Base-by-base conservation (phyloP, 2,797 vertebrate genomes). In the Aeoliscus strigatus region DNA sequence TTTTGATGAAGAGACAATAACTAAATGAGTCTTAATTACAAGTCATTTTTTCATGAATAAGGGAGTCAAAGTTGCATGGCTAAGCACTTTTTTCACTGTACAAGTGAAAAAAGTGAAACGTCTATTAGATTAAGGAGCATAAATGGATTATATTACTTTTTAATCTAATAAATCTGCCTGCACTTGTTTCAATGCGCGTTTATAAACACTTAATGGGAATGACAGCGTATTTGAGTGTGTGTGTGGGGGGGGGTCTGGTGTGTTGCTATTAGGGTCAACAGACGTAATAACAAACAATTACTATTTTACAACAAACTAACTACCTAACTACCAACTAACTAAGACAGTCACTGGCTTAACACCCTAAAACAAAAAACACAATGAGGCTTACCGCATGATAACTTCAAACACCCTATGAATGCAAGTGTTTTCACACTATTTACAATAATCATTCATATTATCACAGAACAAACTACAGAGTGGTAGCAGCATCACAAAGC, bases 91-190 rank as follows among this genome's bases (percentile, higher is more conserved):
- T 59, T 18, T 58, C 37, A 44, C 11, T 5, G 18, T 59, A 74
- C 72, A 39, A 60, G 66, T 57, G 38, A n/a, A n/a, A n/a, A n/a
- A n/a, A n/a, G n/a, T n/a, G n/a, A n/a, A n/a, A n/a, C n/a, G 57
- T 33, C 51, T 64, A 71, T 81, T 79, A 77, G 71, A 82, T 85
- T 79, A 82, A 38, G 16, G 39, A 39, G 46, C 75, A 70, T 45
- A 75, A 83, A 82, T 81, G 54, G 77, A 54, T 67, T 78, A 60
- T 63, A 55, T 65, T 79, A 49, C 56, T 36, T 57, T 81, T 78
- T 77, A 79, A 83, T 82, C 69, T 59, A 70, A 75, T 81, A 71
- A 62, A 47, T 71, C 79, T 68, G 69, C 61, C 61, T 73, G 57
- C 39, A 5, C 73, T 70, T 76, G 73, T 82, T 81, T 75, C 71